These are phyloP conservation scores for Plectrocnemia conspersa DNA, from an alignment of 1,140 invertebrate species.

Conservation along the genomic window DNA sequence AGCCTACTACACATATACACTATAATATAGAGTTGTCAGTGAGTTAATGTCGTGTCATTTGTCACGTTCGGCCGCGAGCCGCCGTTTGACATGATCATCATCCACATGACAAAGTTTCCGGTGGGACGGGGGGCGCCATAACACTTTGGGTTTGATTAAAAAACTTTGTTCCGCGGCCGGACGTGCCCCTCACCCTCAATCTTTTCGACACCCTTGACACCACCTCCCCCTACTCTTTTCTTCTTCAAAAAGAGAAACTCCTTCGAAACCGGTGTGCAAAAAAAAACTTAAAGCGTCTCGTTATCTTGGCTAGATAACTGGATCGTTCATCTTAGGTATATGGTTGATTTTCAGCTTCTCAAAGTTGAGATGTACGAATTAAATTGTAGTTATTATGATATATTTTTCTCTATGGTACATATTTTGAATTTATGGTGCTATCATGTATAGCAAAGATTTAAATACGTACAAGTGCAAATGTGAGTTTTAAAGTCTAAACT, in stretches of 20 bases:
- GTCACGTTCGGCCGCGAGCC: too few species aligned
- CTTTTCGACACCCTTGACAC: neutral
- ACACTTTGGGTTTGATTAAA: constrained; percentile 32
- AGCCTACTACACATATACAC: too few species aligned
- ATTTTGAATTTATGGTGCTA: too few species aligned
- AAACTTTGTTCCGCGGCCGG: constrained; percentile 24
- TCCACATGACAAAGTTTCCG: constrained; percentile 19
- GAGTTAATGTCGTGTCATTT: too few species aligned
- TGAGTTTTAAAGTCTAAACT: too few species aligned
- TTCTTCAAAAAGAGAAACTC: neutral
- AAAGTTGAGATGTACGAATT: too few species aligned
- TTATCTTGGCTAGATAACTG: constrained; percentile 15
- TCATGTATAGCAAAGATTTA: too few species aligned
- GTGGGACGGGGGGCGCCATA: constrained; percentile 15
- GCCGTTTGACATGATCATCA: constrained; percentile 20
- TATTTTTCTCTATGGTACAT: too few species aligned
- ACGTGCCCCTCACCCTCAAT: constrained; percentile 6
- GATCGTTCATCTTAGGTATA: constrained; percentile 8
- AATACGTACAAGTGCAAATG: too few species aligned
- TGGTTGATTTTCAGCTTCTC: too few species aligned
- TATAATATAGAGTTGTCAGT: neutral
- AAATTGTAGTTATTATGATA: too few species aligned
- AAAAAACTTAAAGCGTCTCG: constrained; percentile 25
- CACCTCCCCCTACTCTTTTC: constrained; percentile 2
- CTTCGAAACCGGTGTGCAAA: neutral